Base-by-base conservation (phyloP, 2,113 vertebrate genomes). In the Mionectes macconnelli region DNA sequence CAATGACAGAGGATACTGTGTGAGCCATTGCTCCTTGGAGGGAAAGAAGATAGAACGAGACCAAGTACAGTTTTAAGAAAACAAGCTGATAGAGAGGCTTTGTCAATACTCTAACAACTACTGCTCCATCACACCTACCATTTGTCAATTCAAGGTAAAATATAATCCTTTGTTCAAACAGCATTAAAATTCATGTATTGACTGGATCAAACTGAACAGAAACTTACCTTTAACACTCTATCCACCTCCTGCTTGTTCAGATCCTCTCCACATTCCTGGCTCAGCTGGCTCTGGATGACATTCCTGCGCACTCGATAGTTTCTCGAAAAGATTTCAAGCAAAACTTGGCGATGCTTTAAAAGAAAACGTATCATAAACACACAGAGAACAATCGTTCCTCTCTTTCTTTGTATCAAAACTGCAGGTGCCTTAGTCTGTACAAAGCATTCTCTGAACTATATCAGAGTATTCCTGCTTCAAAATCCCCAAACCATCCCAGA, bases 321-420 rank as follows among this genome's bases (percentile, higher is more conserved):
- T 97, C 99, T 99, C 0, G 98, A 98, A 95, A 99, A 99, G 82
- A 99, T 96, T 80, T 99, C 99, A 67, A 99, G 99, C 88, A 99
- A 98, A 94, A 99, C 97, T 91, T 98, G 99, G 47, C 99, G 99
- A 64, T 99, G 98, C 99, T 99, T 87, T 95, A 68, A 90, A 90
- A 57, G 50, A n/a, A 64, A 96, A 42, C 5, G 5, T 22, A 80
- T 85, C 7, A 4, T 72, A 59, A 95, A 42, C 22, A 27, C 30
- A 31, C 13, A 68, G 19, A 69, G 21, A 86, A 72, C 27, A 75
- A 78, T 20, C 39, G 31, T 52, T 63, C 18, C 79, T 45, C 2
- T 3, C 33, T 50, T 76, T 24, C 70, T 35, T 8, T n/a, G 4
- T 13, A 52, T 56, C 40, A 37, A 31, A 87, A 27, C 21, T 40